A percentile compares a stretch with the other conserved stretches of the same genome.
Conservation (phyloP, 2,797 vertebrate species). For the Chelidonichthys spinosus region DNA sequence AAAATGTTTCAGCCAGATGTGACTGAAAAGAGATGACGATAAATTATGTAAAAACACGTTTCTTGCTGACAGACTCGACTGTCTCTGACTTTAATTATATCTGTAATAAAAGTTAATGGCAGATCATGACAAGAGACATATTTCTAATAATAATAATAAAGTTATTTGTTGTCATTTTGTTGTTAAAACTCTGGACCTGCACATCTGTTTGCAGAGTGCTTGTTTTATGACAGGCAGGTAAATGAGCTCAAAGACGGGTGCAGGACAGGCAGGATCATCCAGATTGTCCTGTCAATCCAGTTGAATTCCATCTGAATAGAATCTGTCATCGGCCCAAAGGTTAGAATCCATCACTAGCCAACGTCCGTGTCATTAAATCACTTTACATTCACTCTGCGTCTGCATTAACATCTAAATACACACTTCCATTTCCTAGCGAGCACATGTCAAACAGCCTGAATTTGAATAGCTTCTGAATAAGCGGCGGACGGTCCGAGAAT, state of each 20-base stretch:
- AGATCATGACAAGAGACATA: too few species aligned
- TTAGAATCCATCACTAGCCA: conserved; percentile 57
- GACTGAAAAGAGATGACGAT: too few species aligned
- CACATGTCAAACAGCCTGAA: conserved; percentile 51
- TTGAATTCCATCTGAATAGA: conserved; percentile 24
- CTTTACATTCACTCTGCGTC: conserved; percentile 51
- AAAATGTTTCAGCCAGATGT: too few species aligned
- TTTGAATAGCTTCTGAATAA: conserved; percentile 55
- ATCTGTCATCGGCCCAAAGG: conserved; percentile 51
- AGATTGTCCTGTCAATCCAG: conserved; percentile 34
- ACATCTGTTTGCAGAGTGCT: conserved; percentile 1
- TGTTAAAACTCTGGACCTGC: background rate
- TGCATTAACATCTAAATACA: conserved; percentile 55
- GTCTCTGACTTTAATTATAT: too few species aligned
- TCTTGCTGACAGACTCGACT: too few species aligned
- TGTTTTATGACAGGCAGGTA: conserved; percentile 17
- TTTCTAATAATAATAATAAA: too few species aligned
- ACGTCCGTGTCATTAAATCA: conserved; percentile 15
- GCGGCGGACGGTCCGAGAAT: conserved; percentile 41
- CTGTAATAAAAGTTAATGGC: too few species aligned
- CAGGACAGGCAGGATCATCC: conserved; percentile 12
- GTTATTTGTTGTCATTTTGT: background rate
- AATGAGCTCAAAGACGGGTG: conserved; percentile 24
- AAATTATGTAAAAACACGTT: too few species aligned
- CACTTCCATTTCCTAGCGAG: conserved; percentile 25